Percentiles rank a stretch among this genome's conserved stretches.
Evolutionary conservation across 2,888 invertebrate species (phyloP).

Genomic region (Bibio marci): DNA sequence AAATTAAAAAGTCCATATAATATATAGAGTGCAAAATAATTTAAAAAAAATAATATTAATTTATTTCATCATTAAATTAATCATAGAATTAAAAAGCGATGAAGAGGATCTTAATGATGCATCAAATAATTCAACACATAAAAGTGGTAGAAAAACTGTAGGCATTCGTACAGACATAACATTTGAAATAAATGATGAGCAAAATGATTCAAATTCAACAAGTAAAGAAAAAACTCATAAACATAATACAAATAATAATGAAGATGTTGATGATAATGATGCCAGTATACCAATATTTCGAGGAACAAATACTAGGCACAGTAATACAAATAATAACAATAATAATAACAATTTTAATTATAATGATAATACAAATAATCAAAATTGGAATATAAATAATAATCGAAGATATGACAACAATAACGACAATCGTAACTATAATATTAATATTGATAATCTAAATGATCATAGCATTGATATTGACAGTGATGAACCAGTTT

Average conservation of each 20-base stretch:
- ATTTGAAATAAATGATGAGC: conserved; percentile 25
- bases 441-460: conserved; percentile 18
- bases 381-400: conserved; percentile 1
- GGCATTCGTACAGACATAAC: conserved; percentile 30
- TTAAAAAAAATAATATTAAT: not conserved
- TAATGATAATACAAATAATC: not conserved
- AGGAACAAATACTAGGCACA: conserved; percentile 16
- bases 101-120: not conserved
- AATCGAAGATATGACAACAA: not conserved
- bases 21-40: no score
- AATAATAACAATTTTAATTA: not conserved
- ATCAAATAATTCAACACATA: conserved; percentile 9
- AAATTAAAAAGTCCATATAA: no score
- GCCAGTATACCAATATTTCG: conserved; percentile 14
- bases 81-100: not conserved
- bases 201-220: conserved; percentile 20
- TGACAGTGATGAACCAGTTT: conserved; percentile 19
- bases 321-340: conserved; percentile 1
- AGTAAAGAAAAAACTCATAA: conserved; percentile 3
- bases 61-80: not conserved
- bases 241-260: conserved; percentile 3
- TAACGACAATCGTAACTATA: not conserved
- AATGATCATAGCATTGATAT: conserved; percentile 17
- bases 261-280: not conserved
- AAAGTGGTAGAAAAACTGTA: conserved; percentile 23